Base-by-base conservation (phyloP, 2,888 invertebrate species). In the Stenurella melanura region DNA sequence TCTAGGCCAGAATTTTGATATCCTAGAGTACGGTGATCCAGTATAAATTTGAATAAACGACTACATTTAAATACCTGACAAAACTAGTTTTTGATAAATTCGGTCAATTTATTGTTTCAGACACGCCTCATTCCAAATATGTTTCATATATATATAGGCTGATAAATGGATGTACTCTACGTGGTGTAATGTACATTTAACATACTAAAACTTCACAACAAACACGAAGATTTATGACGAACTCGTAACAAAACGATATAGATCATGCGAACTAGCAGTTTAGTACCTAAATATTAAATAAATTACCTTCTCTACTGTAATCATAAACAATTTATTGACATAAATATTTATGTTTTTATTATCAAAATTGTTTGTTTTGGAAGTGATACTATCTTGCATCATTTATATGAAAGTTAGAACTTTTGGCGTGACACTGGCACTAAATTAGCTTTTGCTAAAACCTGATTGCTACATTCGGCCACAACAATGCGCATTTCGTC, bases 101-200 rank as follows among this genome's bases (percentile, higher is more conserved):
- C 72, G 54, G 17, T 17, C 61, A 30, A 72, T 72, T 63, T 63
- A 72, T 72, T 72, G 72, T 72, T 63, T 63, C 63, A 54, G 63
- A 72, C 72, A 63, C 7, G 38, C n/a, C 42, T 21, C 26, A 18
- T 61, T 42, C 26, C 38, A 71, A 63, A 63, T 72, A 70, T 54
- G 26, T 67, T 54, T 67, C 67, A 67, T 70, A 58, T 66, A 17
- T 42, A 66, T 60, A 70, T 60, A 19, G 19, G 60, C 60, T 70
- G 70, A 61, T 61, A 61, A 72, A 72, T 72, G 61, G 56, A 30
- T 30, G 50, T 61, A 63, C 19, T 61, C 61, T 38, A 21, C 61
- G 30, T 63, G 61, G 61, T 64, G 69, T 77, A 79, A 79, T 76
- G 73, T 73, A 70, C 75, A 75, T 74, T 79, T 73, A 77, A 79